Conservation (phyloP, 2,797 vertebrate genomes). For the Orientallactaga sibirica region DNA sequence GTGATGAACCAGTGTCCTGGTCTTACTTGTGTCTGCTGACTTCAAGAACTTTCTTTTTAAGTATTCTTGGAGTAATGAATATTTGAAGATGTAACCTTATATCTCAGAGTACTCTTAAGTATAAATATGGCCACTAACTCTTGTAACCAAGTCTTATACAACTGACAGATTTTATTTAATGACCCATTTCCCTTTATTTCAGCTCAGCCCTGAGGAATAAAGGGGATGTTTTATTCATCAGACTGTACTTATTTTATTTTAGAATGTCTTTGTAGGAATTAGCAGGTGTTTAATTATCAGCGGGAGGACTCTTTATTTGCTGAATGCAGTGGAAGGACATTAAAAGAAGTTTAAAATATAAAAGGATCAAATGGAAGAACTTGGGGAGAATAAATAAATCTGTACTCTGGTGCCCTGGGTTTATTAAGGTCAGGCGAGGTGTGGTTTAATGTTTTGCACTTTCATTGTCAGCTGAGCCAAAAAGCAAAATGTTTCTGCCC, state of each 20-base stretch:
- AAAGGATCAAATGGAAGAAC: constrained; percentile 62
- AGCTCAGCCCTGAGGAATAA: constrained; percentile 61
- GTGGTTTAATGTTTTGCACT: constrained; percentile 60
- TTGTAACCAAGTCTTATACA: constrained; percentile 8
- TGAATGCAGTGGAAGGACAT: constrained; percentile 54
- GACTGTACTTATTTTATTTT: constrained; percentile 29
- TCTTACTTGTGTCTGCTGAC: constrained; percentile 35
- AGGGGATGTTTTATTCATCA: constrained; percentile 78
- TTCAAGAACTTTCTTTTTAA: constrained; percentile 58
- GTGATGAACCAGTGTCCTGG: neutral
- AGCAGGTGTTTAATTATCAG: constrained; percentile 82
- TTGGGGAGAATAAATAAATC: constrained; percentile 29
- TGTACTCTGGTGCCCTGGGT: constrained; percentile 8
- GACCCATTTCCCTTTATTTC: constrained; percentile 73
- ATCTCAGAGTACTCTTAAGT: constrained; percentile 36
- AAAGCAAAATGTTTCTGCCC: constrained; percentile 57
- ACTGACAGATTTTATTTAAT: constrained; percentile 72
- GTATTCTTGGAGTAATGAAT: constrained; percentile 46
- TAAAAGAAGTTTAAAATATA: constrained; percentile 69
- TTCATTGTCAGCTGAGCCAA: constrained; percentile 55
- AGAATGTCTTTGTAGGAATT: constrained; percentile 74
- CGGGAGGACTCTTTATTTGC: constrained; percentile 76
- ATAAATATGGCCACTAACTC: constrained; percentile 33
- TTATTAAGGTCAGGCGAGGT: constrained; percentile 64
- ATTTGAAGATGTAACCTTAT: constrained; percentile 67